Conservation (phyloP, 2,888 invertebrate genomes). For the Drosophila nr. fundita region DNA sequence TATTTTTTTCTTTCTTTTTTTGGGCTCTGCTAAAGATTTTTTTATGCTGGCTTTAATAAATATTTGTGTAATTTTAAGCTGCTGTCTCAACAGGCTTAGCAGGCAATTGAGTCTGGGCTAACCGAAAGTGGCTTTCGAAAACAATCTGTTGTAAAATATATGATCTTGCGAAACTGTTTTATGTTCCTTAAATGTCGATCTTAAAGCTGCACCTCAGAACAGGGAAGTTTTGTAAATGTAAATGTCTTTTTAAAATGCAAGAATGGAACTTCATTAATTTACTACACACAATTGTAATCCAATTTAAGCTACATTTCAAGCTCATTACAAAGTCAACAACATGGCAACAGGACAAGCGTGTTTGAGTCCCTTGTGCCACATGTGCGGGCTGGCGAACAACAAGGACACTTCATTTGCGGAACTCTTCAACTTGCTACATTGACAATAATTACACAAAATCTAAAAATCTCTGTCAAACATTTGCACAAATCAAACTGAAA, state of each 20-base stretch:
- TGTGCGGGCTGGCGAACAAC: slow-evolving; percentile 14
- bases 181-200: no score
- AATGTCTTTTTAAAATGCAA: neutral
- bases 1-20: neutral
- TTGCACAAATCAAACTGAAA: slow-evolving; percentile 58
- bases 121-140: slow-evolving; percentile 10
- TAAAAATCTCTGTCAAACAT: slow-evolving; percentile 64
- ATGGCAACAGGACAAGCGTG: slow-evolving; percentile 1
- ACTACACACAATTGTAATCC: slow-evolving; percentile 36
- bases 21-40: slow-evolving; percentile 2
- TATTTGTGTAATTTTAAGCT: slow-evolving; percentile 50
- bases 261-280: slow-evolving; percentile 49
- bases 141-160: neutral
- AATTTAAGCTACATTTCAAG: slow-evolving; percentile 42
- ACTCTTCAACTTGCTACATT: slow-evolving; percentile 45
- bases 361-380: slow-evolving; percentile 19
- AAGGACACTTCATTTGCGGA: slow-evolving; percentile 48
- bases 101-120: slow-evolving; percentile 32
- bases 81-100: slow-evolving; percentile 45
- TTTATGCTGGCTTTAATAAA: slow-evolving; percentile 28
- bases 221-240: neutral
- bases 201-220: neutral
- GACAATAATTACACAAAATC: slow-evolving; percentile 61
- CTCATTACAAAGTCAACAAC: slow-evolving; percentile 54
- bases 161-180: neutral